A percentile compares a stretch with the other conserved stretches of the same genome.
These are phyloP conservation scores for Patella depressa DNA, from an alignment of 2,888 invertebrate species.

Conservation along the genomic window DNA sequence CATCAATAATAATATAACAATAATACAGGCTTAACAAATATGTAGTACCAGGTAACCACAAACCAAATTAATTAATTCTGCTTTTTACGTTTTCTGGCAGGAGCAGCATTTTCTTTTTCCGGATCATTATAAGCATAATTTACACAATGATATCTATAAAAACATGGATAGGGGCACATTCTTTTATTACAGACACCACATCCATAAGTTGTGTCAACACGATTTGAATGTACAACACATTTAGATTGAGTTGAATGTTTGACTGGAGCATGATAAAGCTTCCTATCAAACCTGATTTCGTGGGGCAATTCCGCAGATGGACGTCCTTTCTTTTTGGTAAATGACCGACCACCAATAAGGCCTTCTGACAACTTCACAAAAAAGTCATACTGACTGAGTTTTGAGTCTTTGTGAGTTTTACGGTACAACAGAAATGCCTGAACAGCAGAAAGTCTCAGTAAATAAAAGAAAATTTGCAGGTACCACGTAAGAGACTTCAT, in stretches of 20 bases:
- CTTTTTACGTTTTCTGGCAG: slow-evolving; percentile 2
- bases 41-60: neutral
- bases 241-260: neutral
- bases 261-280: neutral
- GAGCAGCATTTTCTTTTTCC: neutral
- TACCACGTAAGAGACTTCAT: slow-evolving; percentile 8
- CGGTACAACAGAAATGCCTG: neutral
- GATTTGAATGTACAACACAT: neutral
- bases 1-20: no score
- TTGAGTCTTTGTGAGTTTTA: neutral
- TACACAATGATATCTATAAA: neutral
- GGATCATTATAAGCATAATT: slow-evolving; percentile 4
- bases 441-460: slow-evolving; percentile 4
- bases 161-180: neutral
- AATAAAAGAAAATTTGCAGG: slow-evolving; percentile 8
- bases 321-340: slow-evolving; percentile 1
- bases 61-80: neutral
- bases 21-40: no score
- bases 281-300: neutral
- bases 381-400: neutral
- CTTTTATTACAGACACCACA: neutral
- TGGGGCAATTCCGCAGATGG: slow-evolving; percentile 2
- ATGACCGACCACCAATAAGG: neutral
- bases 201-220: slow-evolving; percentile 1
- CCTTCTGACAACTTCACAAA: neutral